Conservation (phyloP, 2,113 vertebrate species). For the Neogale vison region DNA sequence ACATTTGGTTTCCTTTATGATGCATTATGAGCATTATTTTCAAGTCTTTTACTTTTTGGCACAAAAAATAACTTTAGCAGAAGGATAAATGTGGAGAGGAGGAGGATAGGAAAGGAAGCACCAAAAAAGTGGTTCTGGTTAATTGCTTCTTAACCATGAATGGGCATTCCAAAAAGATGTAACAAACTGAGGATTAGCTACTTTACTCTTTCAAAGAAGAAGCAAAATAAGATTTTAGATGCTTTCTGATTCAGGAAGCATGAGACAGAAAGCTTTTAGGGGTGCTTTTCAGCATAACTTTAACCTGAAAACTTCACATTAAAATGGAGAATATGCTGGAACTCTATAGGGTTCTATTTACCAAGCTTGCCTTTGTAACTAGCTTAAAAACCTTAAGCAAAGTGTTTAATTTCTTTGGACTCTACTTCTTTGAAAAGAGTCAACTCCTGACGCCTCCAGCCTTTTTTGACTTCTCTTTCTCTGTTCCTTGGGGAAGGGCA, state of each 20-base stretch:
- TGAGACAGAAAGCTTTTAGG: neutral
- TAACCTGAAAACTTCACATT: neutral
- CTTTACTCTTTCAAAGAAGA: neutral
- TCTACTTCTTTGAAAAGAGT: neutral
- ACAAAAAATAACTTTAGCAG: neutral
- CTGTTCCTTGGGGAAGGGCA: neutral
- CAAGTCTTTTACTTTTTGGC: slow-evolving; percentile 19
- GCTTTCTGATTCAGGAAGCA: neutral
- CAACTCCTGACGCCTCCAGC: neutral
- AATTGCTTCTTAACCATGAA: neutral
- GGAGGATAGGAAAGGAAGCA: neutral
- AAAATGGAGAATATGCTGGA: neutral
- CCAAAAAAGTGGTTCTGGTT: neutral
- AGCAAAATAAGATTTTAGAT: neutral
- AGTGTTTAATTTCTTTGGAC: neutral
- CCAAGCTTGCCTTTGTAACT: neutral
- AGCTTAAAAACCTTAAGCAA: neutral
- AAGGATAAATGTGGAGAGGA: neutral
- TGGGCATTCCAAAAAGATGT: neutral
- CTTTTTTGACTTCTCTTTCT: neutral
- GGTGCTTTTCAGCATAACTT: neutral
- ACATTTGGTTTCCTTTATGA: neutral
- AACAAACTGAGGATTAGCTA: neutral
- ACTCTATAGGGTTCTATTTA: neutral
- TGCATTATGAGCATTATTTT: slow-evolving; percentile 13